Conservation (phyloP, 2,888 invertebrate species). For the Drosophila kanekoi region DNA sequence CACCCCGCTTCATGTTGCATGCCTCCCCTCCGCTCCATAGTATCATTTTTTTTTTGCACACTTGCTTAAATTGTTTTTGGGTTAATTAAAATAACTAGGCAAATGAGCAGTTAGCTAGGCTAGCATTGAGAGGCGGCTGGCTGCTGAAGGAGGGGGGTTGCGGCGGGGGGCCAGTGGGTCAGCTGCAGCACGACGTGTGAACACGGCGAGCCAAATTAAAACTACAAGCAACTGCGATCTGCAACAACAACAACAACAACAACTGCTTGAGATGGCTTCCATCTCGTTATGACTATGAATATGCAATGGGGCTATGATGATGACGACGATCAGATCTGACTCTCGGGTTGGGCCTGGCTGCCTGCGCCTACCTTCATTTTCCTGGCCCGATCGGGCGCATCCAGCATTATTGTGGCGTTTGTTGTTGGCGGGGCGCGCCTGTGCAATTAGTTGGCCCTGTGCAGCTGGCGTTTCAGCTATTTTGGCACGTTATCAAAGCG, state of each 20-base stretch:
- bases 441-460: slow-evolving; percentile 57
- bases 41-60: slow-evolving; percentile 41
- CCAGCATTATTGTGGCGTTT: not conserved
- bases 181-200: slow-evolving; percentile 60
- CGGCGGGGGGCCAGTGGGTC: slow-evolving; percentile 40
- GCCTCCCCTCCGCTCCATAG: not conserved
- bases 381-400: slow-evolving; percentile 7
- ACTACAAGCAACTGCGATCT: slow-evolving; percentile 21
- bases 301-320: slow-evolving; percentile 56
- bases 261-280: slow-evolving; percentile 13
- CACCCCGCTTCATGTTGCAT: slow-evolving; percentile 41
- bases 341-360: slow-evolving; percentile 1
- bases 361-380: not conserved
- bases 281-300: slow-evolving; percentile 70
- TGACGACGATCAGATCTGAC: slow-evolving; percentile 45
- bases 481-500: slow-evolving; percentile 63
- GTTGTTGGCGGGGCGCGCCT: slow-evolving; percentile 43
- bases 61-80: slow-evolving; percentile 62
- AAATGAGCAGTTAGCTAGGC: slow-evolving; percentile 70
- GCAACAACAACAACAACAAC: too few relatives aligned
- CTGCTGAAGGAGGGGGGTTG: not conserved
- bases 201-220: slow-evolving; percentile 55
- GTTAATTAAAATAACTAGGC: slow-evolving; percentile 73
- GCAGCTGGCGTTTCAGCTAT: slow-evolving; percentile 46
- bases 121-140: not conserved